Conservation (phyloP, 1,140 invertebrate species). For the Drosophila nigrodunni region DNA sequence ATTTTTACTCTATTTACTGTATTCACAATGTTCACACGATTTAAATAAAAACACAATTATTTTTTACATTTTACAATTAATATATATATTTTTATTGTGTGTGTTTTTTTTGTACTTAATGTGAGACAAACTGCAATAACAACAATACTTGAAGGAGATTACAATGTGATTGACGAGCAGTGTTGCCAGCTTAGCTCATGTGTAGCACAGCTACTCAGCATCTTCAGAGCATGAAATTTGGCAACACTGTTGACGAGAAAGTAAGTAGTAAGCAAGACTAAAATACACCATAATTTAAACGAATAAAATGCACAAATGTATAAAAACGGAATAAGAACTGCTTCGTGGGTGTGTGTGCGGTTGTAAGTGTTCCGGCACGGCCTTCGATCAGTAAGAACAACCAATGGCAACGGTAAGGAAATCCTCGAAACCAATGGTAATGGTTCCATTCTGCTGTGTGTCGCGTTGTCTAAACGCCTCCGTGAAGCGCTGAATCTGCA, state of each 20-base stretch:
- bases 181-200: too few relatives aligned
- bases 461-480: slow-evolving; percentile 93
- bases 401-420: slow-evolving; percentile 91
- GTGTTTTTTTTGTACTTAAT: slow-evolving; percentile 64
- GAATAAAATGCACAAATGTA: slow-evolving; percentile 49
- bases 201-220: too few relatives aligned
- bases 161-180: slow-evolving; percentile 41
- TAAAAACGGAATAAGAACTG: slow-evolving; percentile 52
- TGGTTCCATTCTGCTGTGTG: slow-evolving; percentile 89
- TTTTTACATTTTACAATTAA: slow-evolving; percentile 52
- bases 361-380: neutral
- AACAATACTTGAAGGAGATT: slow-evolving; percentile 72
- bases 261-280: slow-evolving; percentile 22
- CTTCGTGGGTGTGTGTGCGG: slow-evolving; percentile 21
- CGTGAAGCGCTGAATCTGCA: slow-evolving; percentile 94
- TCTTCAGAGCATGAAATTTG: too few relatives aligned
- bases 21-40: slow-evolving; percentile 46
- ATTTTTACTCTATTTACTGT: slow-evolving; percentile 33
- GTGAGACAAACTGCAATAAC: slow-evolving; percentile 44
- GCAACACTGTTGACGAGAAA: too few relatives aligned
- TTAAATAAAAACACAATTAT: slow-evolving; percentile 64
- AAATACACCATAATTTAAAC: slow-evolving; percentile 47
- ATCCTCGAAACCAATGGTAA: slow-evolving; percentile 94
- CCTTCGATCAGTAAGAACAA: slow-evolving; percentile 88
- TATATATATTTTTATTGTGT: slow-evolving; percentile 62